Base-by-base conservation (phyloP, 53 echinoderm and acorn worm genomes). In the Arbacia lixula region DNA sequence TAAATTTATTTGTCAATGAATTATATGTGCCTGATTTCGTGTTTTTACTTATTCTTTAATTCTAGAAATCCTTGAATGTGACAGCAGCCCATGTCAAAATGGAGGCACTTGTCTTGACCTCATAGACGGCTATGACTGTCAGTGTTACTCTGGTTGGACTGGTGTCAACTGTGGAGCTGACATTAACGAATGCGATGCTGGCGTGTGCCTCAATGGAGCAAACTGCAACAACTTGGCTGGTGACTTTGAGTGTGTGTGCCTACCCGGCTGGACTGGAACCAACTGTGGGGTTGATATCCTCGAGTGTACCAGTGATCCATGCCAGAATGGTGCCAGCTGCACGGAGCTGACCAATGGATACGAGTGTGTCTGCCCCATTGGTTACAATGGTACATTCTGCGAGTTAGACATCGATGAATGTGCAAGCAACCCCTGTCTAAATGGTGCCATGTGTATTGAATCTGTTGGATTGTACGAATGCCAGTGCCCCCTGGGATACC, bases 11-110 rank as follows among this genome's bases (percentile, higher is more conserved):
- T 64, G 32, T 64, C 4, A 32, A 16, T 64, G 64, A 4, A 14
- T 28, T 30, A 30, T 30, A 28, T 64, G 64, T 64, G 27, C 4
- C 12, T 5, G 22, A 57, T 11, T 57, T 57, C 5, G 58, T 12
- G n/a, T 31, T 29, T 74, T 53, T 31, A 46, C 8, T 6, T n/a
- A n/a, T n/a, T n/a, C n/a, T n/a, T n/a, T n/a, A n/a, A n/a, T n/a
- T n/a, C n/a, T 49, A 81, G 82, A 81, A 63, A 46, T 81, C 12
- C 31, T 81, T 27, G 82, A 81, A 49, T 81, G 82, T 81, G 64
- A 49, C 3, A 81, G 64, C 64, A 32, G 41, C 50, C 82, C 82
- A n/a, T 81, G 82, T 32, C 82, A 50, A 31, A 81, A 81, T 46
- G 30, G 34, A 16, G 82, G 63, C n/a, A 50, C 65, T 0, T 81